phyloP scores from a whole-genome alignment of 2,888 invertebrate genomes.

The Eumerus sabulonum region DNA sequence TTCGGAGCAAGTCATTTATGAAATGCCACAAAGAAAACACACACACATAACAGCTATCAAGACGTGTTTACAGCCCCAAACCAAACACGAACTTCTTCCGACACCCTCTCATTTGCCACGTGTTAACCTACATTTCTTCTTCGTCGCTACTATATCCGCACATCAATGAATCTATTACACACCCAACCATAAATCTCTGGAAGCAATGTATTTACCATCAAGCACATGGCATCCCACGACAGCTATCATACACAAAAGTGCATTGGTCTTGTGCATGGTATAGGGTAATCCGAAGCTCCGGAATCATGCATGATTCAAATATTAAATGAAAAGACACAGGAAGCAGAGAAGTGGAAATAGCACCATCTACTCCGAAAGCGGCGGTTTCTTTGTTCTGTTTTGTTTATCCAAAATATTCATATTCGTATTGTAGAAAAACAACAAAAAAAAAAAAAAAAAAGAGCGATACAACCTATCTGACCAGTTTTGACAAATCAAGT shows the following conservation, averaged over 20 bases:
- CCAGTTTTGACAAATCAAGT: slow-evolving; percentile 38
- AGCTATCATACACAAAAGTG: not conserved
- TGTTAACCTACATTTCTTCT: slow-evolving; percentile 27
- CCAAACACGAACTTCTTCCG: not conserved
- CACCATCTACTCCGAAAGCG: no score
- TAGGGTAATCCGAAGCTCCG: not conserved
- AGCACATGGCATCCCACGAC: not conserved
- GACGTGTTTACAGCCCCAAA: no score
- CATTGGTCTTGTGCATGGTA: not conserved
- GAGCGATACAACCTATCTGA: slow-evolving; percentile 14
- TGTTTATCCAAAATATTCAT: no score
- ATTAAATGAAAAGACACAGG: not conserved
- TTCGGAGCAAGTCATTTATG: no score
- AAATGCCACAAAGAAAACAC: not conserved
- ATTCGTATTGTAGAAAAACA: no score
- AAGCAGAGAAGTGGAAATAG: not conserved
- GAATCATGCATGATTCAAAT: slow-evolving; percentile 2
- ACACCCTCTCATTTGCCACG: slow-evolving; percentile 18
- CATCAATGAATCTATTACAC: not conserved
- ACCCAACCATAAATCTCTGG: slow-evolving; percentile 11
- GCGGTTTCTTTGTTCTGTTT: no score
- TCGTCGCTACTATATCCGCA: no score
- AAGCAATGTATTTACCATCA: slow-evolving; percentile 3
- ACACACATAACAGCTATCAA: not conserved
- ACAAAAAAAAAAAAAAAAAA: slow-evolving; percentile 3